Evolutionary conservation across 2,797 vertebrate species (phyloP).

Genomic region (Gymnothorax javanicus): DNA sequence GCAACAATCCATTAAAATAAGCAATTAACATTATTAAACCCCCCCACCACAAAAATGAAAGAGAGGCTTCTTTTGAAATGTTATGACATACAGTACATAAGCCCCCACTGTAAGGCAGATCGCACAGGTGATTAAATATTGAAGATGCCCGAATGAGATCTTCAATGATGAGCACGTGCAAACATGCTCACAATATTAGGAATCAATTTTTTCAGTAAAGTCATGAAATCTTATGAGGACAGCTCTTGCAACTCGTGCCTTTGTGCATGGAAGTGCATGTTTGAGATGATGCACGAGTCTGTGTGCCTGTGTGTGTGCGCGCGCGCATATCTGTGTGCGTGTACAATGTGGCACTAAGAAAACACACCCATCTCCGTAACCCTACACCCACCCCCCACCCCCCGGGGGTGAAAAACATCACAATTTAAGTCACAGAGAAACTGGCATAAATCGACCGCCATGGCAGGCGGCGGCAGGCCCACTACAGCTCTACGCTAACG

Average conservation of each 20-base stretch:
- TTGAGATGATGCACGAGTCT: neutral
- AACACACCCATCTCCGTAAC: neutral
- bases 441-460: slow-evolving; percentile 60
- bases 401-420: neutral
- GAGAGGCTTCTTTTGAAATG: slow-evolving; percentile 42
- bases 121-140: neutral
- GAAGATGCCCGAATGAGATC: neutral
- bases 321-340: neutral
- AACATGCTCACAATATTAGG: neutral
- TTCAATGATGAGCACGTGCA: neutral
- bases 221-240: slow-evolving; percentile 8
- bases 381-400: neutral
- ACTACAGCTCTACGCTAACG: slow-evolving; percentile 28
- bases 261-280: neutral
- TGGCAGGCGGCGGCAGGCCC: neutral
- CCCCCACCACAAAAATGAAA: neutral
- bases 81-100: neutral
- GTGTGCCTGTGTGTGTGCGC: neutral
- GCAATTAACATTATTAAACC: neutral
- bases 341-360: slow-evolving; percentile 49
- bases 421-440: slow-evolving; percentile 60
- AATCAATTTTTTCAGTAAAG: neutral
- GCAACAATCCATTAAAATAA: slow-evolving; percentile 6
- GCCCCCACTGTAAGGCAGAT: neutral
- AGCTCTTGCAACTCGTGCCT: neutral